A percentile compares a stretch with the other conserved stretches of the same genome.
These are phyloP conservation scores for Campylomormyrus numenius DNA, from an alignment of 2,113 vertebrate genomes.

Conservation along the genomic window DNA sequence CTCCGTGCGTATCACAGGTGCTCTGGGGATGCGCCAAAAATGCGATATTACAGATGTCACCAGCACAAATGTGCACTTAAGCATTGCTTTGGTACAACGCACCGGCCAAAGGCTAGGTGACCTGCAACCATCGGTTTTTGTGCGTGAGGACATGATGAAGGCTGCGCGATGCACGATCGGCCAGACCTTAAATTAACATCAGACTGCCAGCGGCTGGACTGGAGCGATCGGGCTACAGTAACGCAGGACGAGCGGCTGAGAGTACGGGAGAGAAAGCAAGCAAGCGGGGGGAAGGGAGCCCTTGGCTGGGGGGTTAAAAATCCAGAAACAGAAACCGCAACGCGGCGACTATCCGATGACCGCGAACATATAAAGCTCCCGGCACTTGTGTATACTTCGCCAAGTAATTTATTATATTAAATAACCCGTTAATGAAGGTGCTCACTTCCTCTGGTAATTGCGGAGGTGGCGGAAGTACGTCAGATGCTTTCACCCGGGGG, in stretches of 20 bases:
- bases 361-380: background rate
- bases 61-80: background rate
- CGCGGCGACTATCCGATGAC: background rate
- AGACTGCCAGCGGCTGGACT: background rate
- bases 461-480: constrained; percentile 55
- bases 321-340: background rate
- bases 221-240: background rate
- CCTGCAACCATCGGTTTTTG: background rate
- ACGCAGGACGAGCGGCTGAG: background rate
- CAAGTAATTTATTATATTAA: background rate
- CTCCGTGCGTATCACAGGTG: background rate
- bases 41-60: background rate
- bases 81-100: background rate
- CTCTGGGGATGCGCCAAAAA: background rate
- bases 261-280: background rate
- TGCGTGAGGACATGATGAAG: background rate
- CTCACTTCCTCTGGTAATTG: constrained; percentile 46
- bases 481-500: constrained; percentile 50
- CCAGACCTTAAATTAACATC: background rate
- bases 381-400: background rate
- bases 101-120: background rate
- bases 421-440: constrained; percentile 3
- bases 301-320: background rate
- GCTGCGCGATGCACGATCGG: background rate
- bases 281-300: background rate